phyloP scores from a whole-genome alignment of 2,888 invertebrate species.

The Cinara cedri region DNA sequence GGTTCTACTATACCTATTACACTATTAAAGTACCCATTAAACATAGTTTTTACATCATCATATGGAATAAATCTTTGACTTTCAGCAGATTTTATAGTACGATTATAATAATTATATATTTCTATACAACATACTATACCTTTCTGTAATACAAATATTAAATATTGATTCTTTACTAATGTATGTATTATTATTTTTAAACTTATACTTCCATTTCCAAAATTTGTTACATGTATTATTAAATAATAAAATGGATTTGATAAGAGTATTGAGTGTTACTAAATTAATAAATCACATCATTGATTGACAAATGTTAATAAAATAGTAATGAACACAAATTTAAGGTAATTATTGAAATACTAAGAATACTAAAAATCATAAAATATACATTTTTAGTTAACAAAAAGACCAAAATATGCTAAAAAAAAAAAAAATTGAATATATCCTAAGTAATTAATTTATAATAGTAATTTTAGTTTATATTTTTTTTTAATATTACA shows the following conservation, averaged over 20 bases:
- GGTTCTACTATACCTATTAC: background rate
- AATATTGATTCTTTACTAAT: background rate
- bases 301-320: background rate
- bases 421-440: too few relatives aligned
- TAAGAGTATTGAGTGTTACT: background rate
- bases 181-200: background rate
- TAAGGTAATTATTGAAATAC: background rate
- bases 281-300: background rate
- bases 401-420: too few relatives aligned
- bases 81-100: conserved; percentile 5
- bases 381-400: too few relatives aligned
- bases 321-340: background rate
- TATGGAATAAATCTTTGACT: background rate
- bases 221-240: background rate
- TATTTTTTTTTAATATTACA: too few relatives aligned
- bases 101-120: background rate
- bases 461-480: too few relatives aligned
- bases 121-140: conserved; percentile 10
- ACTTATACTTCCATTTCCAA: too few relatives aligned
- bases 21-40: background rate
- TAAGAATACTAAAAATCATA: too few relatives aligned
- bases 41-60: conserved; percentile 1
- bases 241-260: background rate
- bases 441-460: too few relatives aligned
- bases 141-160: conserved; percentile 1